phyloP scores from a whole-genome alignment of 2,113 vertebrate species.

The Penelope pileata region DNA sequence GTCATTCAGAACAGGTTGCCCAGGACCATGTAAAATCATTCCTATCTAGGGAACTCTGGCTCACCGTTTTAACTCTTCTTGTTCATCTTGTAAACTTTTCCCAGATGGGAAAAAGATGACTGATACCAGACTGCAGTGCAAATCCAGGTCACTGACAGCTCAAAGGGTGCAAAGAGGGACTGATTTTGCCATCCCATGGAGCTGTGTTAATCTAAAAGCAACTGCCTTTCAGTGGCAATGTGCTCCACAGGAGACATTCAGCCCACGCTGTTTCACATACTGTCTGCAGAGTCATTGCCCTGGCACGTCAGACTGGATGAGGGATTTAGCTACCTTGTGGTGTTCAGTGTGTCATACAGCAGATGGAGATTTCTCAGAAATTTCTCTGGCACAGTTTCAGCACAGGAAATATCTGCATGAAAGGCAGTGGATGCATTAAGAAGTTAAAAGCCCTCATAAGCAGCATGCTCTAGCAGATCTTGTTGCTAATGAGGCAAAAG shows the following conservation, averaged over 20 bases:
- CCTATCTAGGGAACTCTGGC: not conserved
- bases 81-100: not conserved
- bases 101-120: not conserved
- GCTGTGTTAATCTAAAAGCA: not conserved
- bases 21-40: not conserved
- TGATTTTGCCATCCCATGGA: not conserved
- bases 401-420: not conserved
- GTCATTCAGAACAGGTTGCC: not conserved
- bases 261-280: not conserved
- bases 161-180: not conserved
- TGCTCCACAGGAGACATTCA: not conserved
- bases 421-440: not conserved
- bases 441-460: not conserved
- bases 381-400: not conserved
- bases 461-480: not conserved
- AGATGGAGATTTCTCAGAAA: constrained; percentile 43
- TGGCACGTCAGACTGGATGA: not conserved
- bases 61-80: not conserved
- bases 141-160: not conserved
- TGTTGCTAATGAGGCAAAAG: not conserved
- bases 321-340: not conserved
- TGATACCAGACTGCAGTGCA: not conserved
- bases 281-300: constrained; percentile 4
- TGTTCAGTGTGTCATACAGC: not conserved
- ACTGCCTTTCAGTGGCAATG: not conserved